Evolutionary conservation across 2,797 vertebrate genomes (phyloP), one percentile per base, ranked within the genome.

Genomic region (Erpetoichthys calabaricus): DNA sequence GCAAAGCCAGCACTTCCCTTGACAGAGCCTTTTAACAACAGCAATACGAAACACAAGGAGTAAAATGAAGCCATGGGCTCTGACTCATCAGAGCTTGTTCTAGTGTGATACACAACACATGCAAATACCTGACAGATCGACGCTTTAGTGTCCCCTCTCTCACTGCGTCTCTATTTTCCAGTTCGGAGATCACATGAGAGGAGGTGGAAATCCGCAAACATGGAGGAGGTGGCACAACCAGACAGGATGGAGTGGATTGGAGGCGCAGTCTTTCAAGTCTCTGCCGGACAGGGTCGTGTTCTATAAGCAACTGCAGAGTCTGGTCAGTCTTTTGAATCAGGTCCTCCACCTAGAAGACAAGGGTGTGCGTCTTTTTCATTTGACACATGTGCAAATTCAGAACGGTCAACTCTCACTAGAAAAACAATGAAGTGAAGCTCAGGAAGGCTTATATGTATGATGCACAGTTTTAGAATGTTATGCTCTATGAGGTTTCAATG

Each of bases 201-300:
- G 88, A 82, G 0, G 86, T 78, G 50, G 87, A 82, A 2, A 87
- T 64, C 25, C 90, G 88, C 63, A 88, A 79, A 42, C 84, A 81
- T 45, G 85, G 81, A 3, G 83, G 73, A 44, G 81, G 80, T 0
- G 86, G 80, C 50, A 75, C 70, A 44, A 78, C 80, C 47, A 85
- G 56, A 2, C 7, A 43, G 57, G 73, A 82, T 6, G 79, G 76
- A 0, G 75, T 72, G 3, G 89, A 80, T 49, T 90, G 89, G 65
- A 92, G 75, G 44, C 81, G 80, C 4, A 96, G 85, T 44, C 80
- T 75, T 73, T 92, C 91, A 62, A 92, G 68, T 56, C 83, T 87
- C 75, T 91, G 91, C 3, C 90, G 85, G 67, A 93, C 89, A 0
- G 92, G 94, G 69, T 97, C 91, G 0, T 96, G 94, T 66, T 98